Evolutionary conservation across 2,797 vertebrate species (phyloP), one percentile per base, ranked within the genome.

Genomic region (Crypturellus tataupa): DNA sequence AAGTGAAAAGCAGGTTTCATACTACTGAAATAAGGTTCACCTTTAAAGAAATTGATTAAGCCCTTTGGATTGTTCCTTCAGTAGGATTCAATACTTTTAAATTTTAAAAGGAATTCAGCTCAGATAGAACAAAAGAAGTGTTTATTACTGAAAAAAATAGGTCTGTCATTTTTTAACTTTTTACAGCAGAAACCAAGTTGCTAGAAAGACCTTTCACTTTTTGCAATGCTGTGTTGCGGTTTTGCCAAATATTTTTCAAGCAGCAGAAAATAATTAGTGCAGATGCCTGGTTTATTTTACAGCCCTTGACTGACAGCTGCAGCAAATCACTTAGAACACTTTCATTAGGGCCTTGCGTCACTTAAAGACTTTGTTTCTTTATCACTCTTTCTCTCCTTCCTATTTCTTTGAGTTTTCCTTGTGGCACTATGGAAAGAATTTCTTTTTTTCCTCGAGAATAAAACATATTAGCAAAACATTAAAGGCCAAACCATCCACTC

Each of bases 11-110:
- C 18, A 82, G 47, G 12, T 25, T 77, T 71, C 56, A 24, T 25
- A 40, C 4, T 60, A 60, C 23, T 69, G 33, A 86, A 49, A 80
- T 1, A 21, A 18, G 46, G 13, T 24, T 84, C 78, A 63, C 42
- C 46, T 79, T 65, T 91, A 49, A 85, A 80, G 79, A 40, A 80
- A 87, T 8, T 79, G 51, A 55, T 81, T 77, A 84, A 87, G 81
- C 9, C 13, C 85, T 81, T 81, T 37, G 29, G 14, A 47, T 40
- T 79, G 8, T 23, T 64, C 56, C 27, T 75, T 62, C 17, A 55
- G 20, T 25, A 58, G 44, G 47, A 63, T 68, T 64, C 29, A 68
- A 64, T 55, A 35, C 29, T 5, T 35, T 67, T 46, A 77, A 53
- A 60, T 60, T 91, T 73, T 8, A 80, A 71, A 85, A 71, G 16